Base-by-base conservation (phyloP, 2,888 invertebrate species). In the Alsophila aescularia region DNA sequence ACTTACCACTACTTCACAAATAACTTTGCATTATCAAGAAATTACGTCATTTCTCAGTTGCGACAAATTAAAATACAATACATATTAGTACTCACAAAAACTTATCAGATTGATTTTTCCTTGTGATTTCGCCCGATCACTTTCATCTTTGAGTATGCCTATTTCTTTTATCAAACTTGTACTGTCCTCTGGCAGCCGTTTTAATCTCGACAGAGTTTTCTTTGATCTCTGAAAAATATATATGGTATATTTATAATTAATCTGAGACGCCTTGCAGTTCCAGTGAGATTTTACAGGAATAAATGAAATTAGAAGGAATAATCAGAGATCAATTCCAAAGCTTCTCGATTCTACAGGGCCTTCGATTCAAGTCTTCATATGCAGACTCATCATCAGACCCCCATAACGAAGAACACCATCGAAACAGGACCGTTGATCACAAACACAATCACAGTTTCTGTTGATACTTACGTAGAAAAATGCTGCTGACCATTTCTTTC, bases 181-280 rank as follows among this genome's bases (percentile, higher is more conserved):
- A 56, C 79, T 73, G 27, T 81, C 73, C 34, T 67, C 66, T 0
- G 72, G 50, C 36, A 86, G 57, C 21, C 73, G 68, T 55, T 73
- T 80, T 2, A 89, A 60, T 48, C 67, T 79, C 2, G 80, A 77
- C 37, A 85, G 58, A 52, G 64, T 76, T 15, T 14, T 52, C 59
- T 66, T 69, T 3, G 86, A 87, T 10, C 42, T 62, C 89, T 89
- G 76, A 15, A 77, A 80, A 44, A 6, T 6, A 27, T 29, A 64
- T 57, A 58, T 13, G 27, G 49, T 29, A 47, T 37, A 40, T 54
- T 13, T 13, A 29, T 9, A 27, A 27, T 27, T 2, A 27, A 8
- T 3, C 2, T 6, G 9, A 9, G 7, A 8, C 10, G 18, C 5
- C n/a, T 13, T 41, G 13, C 21, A 15, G 8, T 32, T 36, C 14